Conservation (phyloP, 2,113 vertebrate genomes). For the Gymnobelideus leadbeateri region DNA sequence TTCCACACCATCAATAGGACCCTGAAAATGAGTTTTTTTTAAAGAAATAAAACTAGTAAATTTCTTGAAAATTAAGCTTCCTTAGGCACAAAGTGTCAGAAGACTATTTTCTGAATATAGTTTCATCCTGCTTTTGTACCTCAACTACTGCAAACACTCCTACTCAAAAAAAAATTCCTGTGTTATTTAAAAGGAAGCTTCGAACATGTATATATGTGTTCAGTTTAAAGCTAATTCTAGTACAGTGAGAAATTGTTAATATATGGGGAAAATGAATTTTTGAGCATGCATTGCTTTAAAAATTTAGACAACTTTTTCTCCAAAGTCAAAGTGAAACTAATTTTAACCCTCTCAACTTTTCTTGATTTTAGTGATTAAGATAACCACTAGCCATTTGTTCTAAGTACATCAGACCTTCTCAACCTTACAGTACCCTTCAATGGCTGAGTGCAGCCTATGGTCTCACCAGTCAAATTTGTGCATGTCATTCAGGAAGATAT, state of each 20-base stretch:
- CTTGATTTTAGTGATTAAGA: slow-evolving; percentile 30
- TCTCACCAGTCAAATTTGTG: not conserved
- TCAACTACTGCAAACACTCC: not conserved
- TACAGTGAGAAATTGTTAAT: slow-evolving; percentile 3
- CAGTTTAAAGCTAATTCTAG: not conserved
- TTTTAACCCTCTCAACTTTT: slow-evolving; percentile 23
- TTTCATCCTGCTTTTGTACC: not conserved
- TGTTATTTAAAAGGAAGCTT: not conserved
- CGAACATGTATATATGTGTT: not conserved
- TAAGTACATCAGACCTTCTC: not conserved
- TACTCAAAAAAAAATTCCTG: not conserved
- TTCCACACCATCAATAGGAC: not conserved
- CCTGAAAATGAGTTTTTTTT: not conserved
- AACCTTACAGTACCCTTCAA: not conserved
- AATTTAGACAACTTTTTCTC: slow-evolving; percentile 1
- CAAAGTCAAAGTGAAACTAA: slow-evolving; percentile 33
- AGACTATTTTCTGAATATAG: slow-evolving; percentile 6
- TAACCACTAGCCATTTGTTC: not conserved
- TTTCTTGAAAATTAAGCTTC: not conserved
- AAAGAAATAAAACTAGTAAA: not conserved
- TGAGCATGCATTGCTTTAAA: not conserved
- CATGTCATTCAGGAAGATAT: not conserved
- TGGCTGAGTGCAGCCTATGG: not conserved
- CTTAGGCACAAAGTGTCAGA: not conserved
- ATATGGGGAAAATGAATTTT: slow-evolving; percentile 42